Evolutionary conservation across 2,113 vertebrate species (phyloP).

Genomic region (Sapayoa aenigma): DNA sequence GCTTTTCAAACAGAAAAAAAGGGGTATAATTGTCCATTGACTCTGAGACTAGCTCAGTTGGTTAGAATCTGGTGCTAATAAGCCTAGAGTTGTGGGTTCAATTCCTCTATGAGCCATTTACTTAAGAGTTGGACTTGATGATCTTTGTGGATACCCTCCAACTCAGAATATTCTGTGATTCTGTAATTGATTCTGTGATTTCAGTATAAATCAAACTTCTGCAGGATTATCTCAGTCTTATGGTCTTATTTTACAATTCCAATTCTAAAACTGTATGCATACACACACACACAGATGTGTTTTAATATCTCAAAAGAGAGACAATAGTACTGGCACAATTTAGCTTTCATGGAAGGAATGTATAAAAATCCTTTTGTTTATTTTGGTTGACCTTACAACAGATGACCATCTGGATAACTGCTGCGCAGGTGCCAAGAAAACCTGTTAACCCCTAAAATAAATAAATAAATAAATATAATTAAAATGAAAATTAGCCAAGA

Average conservation of each 20-base stretch:
- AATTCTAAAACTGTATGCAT: neutral
- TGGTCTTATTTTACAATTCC: neutral
- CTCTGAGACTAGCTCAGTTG: neutral
- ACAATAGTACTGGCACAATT: neutral
- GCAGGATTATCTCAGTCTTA: neutral
- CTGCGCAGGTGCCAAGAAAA: slow-evolving; percentile 11
- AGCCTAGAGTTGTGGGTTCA: neutral
- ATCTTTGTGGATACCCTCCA: neutral
- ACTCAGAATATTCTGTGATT: neutral
- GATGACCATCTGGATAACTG: slow-evolving; percentile 44
- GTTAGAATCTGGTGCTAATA: neutral
- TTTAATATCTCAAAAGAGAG: neutral
- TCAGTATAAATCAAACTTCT: neutral
- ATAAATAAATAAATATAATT: slow-evolving; percentile 59
- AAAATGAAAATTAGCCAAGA: slow-evolving; percentile 42
- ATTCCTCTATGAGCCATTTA: neutral
- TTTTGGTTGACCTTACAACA: slow-evolving; percentile 42
- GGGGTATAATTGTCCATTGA: neutral
- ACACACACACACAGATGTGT: too few species aligned
- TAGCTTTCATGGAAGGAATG: neutral
- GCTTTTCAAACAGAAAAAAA: neutral
- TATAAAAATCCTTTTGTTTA: slow-evolving; percentile 26
- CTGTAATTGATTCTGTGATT: neutral
- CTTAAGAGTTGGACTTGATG: neutral
- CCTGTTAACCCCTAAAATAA: slow-evolving; percentile 21